These are phyloP conservation scores for Lipophrys pholis DNA, from an alignment of 2,113 vertebrate genomes.

Conservation along the genomic window DNA sequence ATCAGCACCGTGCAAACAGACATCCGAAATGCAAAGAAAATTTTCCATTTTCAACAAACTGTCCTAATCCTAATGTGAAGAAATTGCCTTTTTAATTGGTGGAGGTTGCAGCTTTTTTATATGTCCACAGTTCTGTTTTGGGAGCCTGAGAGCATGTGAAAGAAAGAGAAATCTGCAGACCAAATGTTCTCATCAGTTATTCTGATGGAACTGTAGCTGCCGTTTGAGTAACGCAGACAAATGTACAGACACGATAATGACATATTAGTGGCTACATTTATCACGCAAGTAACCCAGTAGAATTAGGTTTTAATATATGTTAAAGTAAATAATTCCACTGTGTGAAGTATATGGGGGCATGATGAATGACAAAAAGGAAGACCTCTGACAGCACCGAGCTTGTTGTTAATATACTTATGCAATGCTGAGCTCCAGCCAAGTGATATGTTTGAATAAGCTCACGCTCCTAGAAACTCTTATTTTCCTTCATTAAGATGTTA, in stretches of 20 bases:
- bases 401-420: slow-evolving; percentile 32
- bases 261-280: slow-evolving; percentile 13
- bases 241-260: slow-evolving; percentile 44
- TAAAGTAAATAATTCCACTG: slow-evolving; percentile 7
- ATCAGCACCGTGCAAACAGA: too few species aligned
- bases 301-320: background rate
- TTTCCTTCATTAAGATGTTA: slow-evolving; percentile 55
- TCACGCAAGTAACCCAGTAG: background rate
- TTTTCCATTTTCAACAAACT: too few species aligned
- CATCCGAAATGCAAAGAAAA: too few species aligned
- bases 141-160: slow-evolving; percentile 5
- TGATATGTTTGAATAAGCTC: slow-evolving; percentile 55
- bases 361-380: slow-evolving; percentile 28
- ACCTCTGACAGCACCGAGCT: background rate
- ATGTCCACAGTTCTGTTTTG: too few species aligned
- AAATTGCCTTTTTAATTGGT: too few species aligned
- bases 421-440: slow-evolving; percentile 44
- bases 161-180: slow-evolving; percentile 44
- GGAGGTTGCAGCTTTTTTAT: too few species aligned
- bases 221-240: background rate
- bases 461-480: slow-evolving; percentile 47
- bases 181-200: slow-evolving; percentile 43
- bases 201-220: slow-evolving; percentile 13
- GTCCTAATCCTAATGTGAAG: too few species aligned
- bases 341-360: background rate